phyloP scores from a whole-genome alignment of 1,140 invertebrate species.

The Phymorhynchus buccinoides region DNA sequence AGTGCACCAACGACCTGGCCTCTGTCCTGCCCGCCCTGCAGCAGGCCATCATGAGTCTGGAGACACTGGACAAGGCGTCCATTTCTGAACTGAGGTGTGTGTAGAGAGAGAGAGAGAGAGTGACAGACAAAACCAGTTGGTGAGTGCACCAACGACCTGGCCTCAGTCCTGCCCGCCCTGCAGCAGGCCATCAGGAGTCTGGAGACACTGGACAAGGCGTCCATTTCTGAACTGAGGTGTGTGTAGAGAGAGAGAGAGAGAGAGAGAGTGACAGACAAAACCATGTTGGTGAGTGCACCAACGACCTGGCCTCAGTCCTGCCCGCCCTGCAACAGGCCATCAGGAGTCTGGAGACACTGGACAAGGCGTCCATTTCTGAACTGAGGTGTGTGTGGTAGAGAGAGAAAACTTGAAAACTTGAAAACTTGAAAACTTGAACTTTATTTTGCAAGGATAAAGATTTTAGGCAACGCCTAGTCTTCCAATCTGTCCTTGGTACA shows the following conservation, averaged over 20 bases:
- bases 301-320: slow-evolving; percentile 74
- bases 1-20: slow-evolving; percentile 70
- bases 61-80: slow-evolving; percentile 88
- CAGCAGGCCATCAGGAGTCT: slow-evolving; percentile 67
- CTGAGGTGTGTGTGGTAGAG: slow-evolving; percentile 73
- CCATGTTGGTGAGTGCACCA: slow-evolving; percentile 66
- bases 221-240: slow-evolving; percentile 67
- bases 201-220: no score
- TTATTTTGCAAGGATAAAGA: no score
- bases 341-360: slow-evolving; percentile 85
- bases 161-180: slow-evolving; percentile 81
- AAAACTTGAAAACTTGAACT: no score
- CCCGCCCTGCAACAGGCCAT: slow-evolving; percentile 87
- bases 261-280: not conserved
- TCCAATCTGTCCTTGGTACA: no score
- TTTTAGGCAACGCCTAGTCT: no score
- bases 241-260: no score
- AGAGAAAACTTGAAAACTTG: no score
- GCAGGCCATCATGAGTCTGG: slow-evolving; percentile 85
- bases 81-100: slow-evolving; percentile 83
- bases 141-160: slow-evolving; percentile 71
- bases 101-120: slow-evolving; percentile 70
- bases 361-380: slow-evolving; percentile 92
- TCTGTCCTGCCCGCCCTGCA: slow-evolving; percentile 83
- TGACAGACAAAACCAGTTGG: slow-evolving; percentile 73